Evolutionary conservation across 2,888 invertebrate genomes (phyloP), one percentile per base, ranked within the genome.

Genomic region (Papilio protenor): DNA sequence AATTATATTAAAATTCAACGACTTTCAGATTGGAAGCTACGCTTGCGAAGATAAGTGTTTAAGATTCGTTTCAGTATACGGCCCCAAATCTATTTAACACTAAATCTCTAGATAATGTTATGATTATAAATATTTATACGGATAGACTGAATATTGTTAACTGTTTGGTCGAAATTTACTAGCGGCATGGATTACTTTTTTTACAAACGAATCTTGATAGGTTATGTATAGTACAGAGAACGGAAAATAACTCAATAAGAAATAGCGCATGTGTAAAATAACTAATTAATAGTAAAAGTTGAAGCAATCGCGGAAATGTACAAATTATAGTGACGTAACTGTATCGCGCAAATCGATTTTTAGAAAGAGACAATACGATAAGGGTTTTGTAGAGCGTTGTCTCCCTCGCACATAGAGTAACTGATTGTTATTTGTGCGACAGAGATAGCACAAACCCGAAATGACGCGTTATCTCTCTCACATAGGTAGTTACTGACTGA

Each of bases 91-190:
- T 73, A 66, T 79, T 52, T 64, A 55, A 79, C 83, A 87, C 85
- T 85, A 85, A 87, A 75, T 77, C 23, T 77, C 71, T 69, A 73
- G 73, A 70, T 69, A 79, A 76, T 76, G 75, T 75, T 78, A 71
- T 72, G 27, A 75, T 66, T 78, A 73, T 73, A 76, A 66, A 87
- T 87, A 82, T 83, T 83, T 84, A 84, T 85, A 87, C 86, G 86
- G 84, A 93, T 92, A 92, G 93, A 94, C 93, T 93, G 93, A 93
- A 87, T 92, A 92, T 89, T 89, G 85, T 89, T 91, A 90, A 90
- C 49, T 90, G 88, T 87, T 76, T 72, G 69, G 73, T 76, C 77
- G 86, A 85, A 87, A 84, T 84, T 85, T 84, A 84, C 82, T 84
- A 80, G 85, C 82, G 82, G 84, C 83, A 83, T 83, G 79, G 81